Evolutionary conservation across 2,113 vertebrate genomes (phyloP).

Genomic region (Dermatemys mawii): DNA sequence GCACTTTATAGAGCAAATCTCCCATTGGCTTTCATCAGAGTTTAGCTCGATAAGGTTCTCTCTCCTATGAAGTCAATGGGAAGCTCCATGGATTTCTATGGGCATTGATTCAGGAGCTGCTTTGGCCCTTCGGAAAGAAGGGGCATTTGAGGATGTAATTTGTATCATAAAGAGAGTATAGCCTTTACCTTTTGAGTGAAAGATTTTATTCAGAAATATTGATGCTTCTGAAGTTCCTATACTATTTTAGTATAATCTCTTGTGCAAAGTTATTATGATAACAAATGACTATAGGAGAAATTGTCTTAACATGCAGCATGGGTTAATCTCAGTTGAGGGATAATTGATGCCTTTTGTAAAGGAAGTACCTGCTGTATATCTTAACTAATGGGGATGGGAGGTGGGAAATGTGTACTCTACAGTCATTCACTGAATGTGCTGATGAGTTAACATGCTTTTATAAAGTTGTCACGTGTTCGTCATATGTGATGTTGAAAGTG

Average conservation of each 20-base stretch:
- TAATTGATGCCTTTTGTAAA: conserved; percentile 74
- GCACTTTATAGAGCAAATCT: not conserved
- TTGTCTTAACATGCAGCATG: not conserved
- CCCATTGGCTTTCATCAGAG: not conserved
- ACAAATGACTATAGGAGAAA: conserved; percentile 20
- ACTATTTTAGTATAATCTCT: conserved; percentile 18
- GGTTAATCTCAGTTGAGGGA: conserved; percentile 50
- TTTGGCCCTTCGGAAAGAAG: conserved; percentile 46
- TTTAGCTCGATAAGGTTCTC: not conserved
- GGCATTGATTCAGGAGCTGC: conserved; percentile 52
- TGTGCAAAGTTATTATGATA: conserved; percentile 14
- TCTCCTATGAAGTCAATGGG: not conserved
- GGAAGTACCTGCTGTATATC: conserved; percentile 38
- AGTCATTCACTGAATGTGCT: not conserved
- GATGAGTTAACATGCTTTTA: conserved; percentile 62
- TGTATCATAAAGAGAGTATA: conserved; percentile 40
- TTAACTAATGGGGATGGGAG: not conserved
- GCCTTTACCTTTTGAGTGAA: conserved; percentile 43
- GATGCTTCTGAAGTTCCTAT: conserved; percentile 5
- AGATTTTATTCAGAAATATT: conserved; percentile 8
- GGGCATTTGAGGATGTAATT: conserved; percentile 40
- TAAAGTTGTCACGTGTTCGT: conserved; percentile 64
- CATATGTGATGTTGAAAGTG: conserved; percentile 40
- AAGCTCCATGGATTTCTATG: not conserved
- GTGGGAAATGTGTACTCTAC: not conserved